phyloP scores from a whole-genome alignment of 2,113 vertebrate genomes.

The Notiomystis cincta region DNA sequence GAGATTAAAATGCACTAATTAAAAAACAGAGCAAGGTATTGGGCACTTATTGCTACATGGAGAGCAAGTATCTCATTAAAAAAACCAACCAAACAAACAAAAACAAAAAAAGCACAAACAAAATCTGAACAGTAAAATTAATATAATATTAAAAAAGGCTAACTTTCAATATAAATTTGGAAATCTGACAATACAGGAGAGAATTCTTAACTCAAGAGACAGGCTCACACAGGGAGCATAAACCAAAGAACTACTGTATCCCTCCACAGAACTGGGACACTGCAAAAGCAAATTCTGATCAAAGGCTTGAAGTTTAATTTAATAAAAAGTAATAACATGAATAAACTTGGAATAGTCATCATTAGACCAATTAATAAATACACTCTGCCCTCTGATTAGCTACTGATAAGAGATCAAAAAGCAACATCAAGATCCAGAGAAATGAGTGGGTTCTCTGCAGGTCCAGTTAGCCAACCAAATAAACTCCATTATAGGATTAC shows the following conservation, averaged over 20 bases:
- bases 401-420: background rate
- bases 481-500: background rate
- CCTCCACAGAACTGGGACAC: background rate
- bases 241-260: background rate
- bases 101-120: background rate
- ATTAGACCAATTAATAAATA: background rate
- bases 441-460: background rate
- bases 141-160: background rate
- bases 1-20: background rate
- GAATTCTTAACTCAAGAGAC: background rate
- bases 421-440: background rate
- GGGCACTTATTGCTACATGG: background rate
- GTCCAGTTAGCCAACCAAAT: background rate
- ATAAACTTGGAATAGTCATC: background rate
- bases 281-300: background rate
- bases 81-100: fast-evolving
- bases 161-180: background rate
- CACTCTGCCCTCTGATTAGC: background rate
- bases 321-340: background rate
- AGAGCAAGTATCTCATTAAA: background rate
- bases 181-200: background rate
- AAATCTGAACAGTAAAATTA: background rate
- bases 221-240: background rate
- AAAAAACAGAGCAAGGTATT: background rate
- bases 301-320: background rate